These are phyloP conservation scores for Junonia oenone DNA, from an alignment of 2,888 invertebrate species.

Conservation along the genomic window DNA sequence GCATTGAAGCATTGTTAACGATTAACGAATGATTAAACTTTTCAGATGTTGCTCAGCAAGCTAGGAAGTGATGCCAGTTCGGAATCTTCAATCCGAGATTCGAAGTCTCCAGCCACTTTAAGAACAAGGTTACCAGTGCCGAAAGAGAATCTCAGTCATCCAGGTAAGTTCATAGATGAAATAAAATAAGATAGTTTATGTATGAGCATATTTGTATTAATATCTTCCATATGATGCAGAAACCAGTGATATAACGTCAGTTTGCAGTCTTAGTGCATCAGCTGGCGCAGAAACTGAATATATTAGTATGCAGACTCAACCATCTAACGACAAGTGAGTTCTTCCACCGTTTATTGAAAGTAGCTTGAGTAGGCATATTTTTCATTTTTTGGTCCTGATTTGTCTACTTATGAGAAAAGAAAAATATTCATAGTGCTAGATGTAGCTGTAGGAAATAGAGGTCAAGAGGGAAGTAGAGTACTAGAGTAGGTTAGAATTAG, in stretches of 20 bases:
- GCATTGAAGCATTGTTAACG: neutral
- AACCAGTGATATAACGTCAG: slow-evolving; percentile 85
- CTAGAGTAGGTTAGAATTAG: neutral
- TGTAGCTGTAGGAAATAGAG: too few relatives aligned
- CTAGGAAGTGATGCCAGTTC: slow-evolving; percentile 82
- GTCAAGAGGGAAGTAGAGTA: neutral
- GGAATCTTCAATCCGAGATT: slow-evolving; percentile 59
- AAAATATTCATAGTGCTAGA: too few relatives aligned
- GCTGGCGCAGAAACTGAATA: slow-evolving; percentile 79
- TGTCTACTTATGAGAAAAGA: too few relatives aligned
- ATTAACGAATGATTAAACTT: neutral
- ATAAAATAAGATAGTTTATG: too few relatives aligned
- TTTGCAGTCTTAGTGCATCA: slow-evolving; percentile 84
- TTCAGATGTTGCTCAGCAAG: slow-evolving; percentile 83
- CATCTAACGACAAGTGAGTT: slow-evolving; percentile 49
- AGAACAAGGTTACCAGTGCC: slow-evolving; percentile 67
- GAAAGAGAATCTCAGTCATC: slow-evolving; percentile 80
- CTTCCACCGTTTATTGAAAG: too few relatives aligned
- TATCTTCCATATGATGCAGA: slow-evolving; percentile 53
- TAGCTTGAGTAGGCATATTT: too few relatives aligned
- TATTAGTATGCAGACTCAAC: slow-evolving; percentile 54
- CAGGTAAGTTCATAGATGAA: slow-evolving; percentile 44
- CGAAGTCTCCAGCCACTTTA: slow-evolving; percentile 57
- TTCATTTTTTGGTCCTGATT: too few relatives aligned
- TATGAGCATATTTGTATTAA: neutral